Conservation (phyloP, 2,113 vertebrate genomes). For the Osmerus mordax region DNA sequence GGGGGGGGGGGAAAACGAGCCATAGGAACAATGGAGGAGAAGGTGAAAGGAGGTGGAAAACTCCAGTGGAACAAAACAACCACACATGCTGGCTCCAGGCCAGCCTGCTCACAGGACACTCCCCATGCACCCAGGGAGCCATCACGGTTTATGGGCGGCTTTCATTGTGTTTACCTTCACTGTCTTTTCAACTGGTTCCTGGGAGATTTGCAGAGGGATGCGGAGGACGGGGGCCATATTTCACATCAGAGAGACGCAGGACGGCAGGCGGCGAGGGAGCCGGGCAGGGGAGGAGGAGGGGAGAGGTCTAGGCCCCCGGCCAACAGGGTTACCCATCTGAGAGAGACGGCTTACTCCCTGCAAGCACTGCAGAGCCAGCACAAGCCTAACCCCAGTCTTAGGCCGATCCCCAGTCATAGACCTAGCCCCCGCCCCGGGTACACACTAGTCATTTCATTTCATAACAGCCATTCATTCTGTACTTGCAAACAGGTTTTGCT, state of each 20-base stretch:
- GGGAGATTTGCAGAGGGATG: constrained; percentile 59
- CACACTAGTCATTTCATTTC: not conserved
- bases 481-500: too few relatives aligned
- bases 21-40: constrained; percentile 20
- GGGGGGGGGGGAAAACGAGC: constrained; percentile 15
- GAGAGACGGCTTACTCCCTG: constrained; percentile 11
- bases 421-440: too few relatives aligned
- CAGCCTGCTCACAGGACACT: constrained; percentile 51
- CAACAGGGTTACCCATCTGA: constrained; percentile 19
- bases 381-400: not conserved
- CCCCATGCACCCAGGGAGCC: constrained; percentile 43
- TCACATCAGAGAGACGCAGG: constrained; percentile 37
- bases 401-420: too few relatives aligned
- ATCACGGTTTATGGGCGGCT: constrained; percentile 59
- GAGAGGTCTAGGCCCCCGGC: constrained; percentile 13
- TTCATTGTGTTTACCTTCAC: constrained; percentile 60
- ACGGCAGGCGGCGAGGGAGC: not conserved
- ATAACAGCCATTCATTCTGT: too few relatives aligned
- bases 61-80: constrained; percentile 33
- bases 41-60: not conserved
- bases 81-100: constrained; percentile 39
- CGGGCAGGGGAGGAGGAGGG: not conserved
- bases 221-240: constrained; percentile 44
- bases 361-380: not conserved
- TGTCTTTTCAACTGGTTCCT: constrained; percentile 53